Percentiles rank a stretch among this genome's conserved stretches.
Conservation (phyloP, 2,113 vertebrate genomes). For the Montifringilla adamsi region DNA sequence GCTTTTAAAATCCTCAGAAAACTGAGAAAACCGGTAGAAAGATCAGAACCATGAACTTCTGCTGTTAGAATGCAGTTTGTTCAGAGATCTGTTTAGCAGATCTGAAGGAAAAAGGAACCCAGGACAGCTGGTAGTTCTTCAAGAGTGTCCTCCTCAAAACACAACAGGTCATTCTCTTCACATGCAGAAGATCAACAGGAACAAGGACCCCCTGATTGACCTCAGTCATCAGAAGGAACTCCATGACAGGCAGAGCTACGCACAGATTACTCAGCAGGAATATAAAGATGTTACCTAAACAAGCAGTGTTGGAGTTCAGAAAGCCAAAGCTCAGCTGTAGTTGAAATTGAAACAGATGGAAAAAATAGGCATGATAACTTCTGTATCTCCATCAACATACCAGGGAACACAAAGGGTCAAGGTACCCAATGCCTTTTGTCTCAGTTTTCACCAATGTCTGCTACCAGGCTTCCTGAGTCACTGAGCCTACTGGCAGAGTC, state of each 20-base stretch:
- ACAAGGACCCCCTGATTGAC: accelerated
- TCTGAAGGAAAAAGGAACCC: background rate
- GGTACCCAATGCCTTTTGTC: background rate
- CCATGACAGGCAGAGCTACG: background rate
- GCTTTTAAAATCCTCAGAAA: background rate
- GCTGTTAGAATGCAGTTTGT: background rate
- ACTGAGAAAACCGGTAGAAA: background rate
- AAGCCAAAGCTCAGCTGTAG: background rate
- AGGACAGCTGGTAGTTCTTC: background rate
- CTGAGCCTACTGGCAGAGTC: background rate
- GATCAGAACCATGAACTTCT: background rate
- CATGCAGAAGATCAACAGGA: background rate
- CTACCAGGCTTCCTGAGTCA: background rate
- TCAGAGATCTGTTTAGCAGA: background rate
- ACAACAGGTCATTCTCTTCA: background rate
- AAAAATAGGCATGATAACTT: background rate
- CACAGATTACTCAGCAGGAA: background rate
- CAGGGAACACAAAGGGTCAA: background rate
- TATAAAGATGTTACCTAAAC: background rate
- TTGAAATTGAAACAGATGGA: background rate
- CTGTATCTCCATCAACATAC: background rate
- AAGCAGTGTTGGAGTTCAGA: background rate
- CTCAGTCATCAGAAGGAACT: background rate
- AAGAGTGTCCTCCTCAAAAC: background rate
- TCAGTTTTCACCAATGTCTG: background rate